phyloP scores from a whole-genome alignment of 2,797 vertebrate species.

The Microtus californicus region DNA sequence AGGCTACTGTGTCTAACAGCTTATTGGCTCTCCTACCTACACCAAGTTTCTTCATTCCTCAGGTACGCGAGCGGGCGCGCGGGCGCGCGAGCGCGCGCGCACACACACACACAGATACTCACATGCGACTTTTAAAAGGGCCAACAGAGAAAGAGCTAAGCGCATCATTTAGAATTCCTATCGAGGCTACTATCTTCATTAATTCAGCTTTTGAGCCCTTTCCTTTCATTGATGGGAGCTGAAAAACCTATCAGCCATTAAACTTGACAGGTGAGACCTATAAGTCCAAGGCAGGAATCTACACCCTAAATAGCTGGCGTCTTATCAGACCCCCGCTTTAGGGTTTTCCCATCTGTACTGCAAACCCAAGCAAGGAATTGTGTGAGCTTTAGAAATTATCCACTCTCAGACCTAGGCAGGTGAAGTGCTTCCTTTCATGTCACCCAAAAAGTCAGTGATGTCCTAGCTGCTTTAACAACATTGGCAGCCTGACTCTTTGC shows the following conservation, averaged over 20 bases:
- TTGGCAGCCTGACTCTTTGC: background rate
- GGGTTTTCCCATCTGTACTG: slow-evolving; percentile 28
- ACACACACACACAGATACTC: background rate
- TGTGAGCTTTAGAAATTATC: slow-evolving; percentile 34
- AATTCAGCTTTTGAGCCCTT: slow-evolving; percentile 41
- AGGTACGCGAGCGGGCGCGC: background rate
- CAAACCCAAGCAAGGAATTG: slow-evolving; percentile 30
- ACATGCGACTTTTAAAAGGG: background rate
- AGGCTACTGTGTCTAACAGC: background rate
- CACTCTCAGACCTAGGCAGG: background rate
- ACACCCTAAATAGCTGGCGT: background rate
- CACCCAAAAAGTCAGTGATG: slow-evolving; percentile 45
- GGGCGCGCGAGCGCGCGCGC: background rate
- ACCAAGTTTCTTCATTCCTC: background rate
- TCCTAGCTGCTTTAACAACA: background rate
- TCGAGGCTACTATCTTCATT: slow-evolving; percentile 46
- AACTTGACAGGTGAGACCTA: background rate
- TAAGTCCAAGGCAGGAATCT: slow-evolving; percentile 28
- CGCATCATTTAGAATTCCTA: slow-evolving; percentile 56
- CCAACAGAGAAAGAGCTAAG: slow-evolving; percentile 48
- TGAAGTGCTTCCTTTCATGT: slow-evolving; percentile 20
- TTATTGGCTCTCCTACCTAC: background rate
- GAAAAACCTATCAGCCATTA: slow-evolving; percentile 23
- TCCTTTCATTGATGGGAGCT: background rate
- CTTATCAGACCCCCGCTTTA: slow-evolving; percentile 16